Base-by-base conservation (phyloP, 2,888 invertebrate genomes). In the Eulithis testata region DNA sequence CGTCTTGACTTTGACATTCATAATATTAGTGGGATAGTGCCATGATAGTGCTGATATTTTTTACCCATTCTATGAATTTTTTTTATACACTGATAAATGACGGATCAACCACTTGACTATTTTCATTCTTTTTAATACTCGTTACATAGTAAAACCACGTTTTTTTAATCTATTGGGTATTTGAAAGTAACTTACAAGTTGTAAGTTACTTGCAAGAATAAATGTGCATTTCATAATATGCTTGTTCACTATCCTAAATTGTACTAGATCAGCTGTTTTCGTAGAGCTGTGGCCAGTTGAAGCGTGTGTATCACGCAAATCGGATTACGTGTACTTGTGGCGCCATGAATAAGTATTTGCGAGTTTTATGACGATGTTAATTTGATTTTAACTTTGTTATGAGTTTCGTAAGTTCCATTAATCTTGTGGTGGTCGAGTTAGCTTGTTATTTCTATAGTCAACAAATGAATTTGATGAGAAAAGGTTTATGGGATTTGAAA, bases 291-390 rank as follows among this genome's bases (percentile, higher is more conserved):
- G 64, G 21, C 45, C 36, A 7, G 47, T 76, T 27, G 83, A 78
- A 87, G 80, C 79, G 82, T 84, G 81, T 80, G 87, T 85, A 87
- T 90, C 89, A 79, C 66, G 80, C 66, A 76, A 87, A 90, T 87
- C 84, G 76, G 83, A 88, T 87, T 84, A 83, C 79, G 64, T 65
- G 65, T 71, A 70, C 72, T 74, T 76, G 76, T 65, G 70, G 72
- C 67, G 63, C 71, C 59, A 63, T 60, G 69, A 63, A 79, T 81
- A 80, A 11, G 8, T 40, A 11, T 8, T 79, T 76, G 76, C 67
- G 60, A 62, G 75, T 79, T 77, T 77, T 75, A 71, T 71, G 60
- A 63, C 65, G 59, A 69, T 66, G 71, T 75, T 69, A 65, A 70
- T 70, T 65, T 65, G 63, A 66, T 66, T 60, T 53, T 63, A 63